Conservation (phyloP, 2,113 vertebrate genomes). For the Danionella cerebrum region DNA sequence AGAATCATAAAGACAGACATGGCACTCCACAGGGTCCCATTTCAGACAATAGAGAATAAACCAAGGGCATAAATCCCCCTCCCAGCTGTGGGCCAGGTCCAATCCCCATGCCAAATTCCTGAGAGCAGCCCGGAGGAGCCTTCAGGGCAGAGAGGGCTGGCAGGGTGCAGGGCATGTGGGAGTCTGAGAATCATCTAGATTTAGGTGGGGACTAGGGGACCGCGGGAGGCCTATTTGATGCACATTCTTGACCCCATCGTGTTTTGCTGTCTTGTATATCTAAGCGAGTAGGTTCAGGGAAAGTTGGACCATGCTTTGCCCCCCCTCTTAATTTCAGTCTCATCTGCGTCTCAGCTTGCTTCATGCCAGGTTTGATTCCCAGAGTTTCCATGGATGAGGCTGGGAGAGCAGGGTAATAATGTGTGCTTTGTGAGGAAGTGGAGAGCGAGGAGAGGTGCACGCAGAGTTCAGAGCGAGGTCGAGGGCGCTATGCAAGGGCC, state of each 20-base stretch:
- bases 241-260: conserved; percentile 61
- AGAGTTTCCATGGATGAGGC: conserved; percentile 35
- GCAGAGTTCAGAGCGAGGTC: conserved; percentile 29
- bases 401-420: conserved; percentile 29
- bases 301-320: neutral
- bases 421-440: conserved; percentile 29
- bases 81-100: conserved; percentile 67
- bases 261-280: conserved; percentile 49
- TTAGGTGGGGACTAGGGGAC: conserved; percentile 48
- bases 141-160: conserved; percentile 57
- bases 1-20: conserved; percentile 68
- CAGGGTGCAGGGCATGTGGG: conserved; percentile 54
- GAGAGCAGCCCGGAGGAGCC: conserved; percentile 58
- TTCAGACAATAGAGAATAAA: conserved; percentile 64
- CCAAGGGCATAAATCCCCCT: conserved; percentile 68
- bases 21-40: conserved; percentile 60
- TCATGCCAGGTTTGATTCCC: conserved; percentile 37
- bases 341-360: conserved; percentile 35
- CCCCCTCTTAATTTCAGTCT: conserved; percentile 17
- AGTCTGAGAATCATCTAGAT: conserved; percentile 58
- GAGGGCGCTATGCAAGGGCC: conserved; percentile 5
- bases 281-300: conserved; percentile 15
- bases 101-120: conserved; percentile 74
- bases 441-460: conserved; percentile 26
- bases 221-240: conserved; percentile 49